Evolutionary conservation across 2,888 invertebrate genomes (phyloP).

Genomic region (Watsonalla binaria): DNA sequence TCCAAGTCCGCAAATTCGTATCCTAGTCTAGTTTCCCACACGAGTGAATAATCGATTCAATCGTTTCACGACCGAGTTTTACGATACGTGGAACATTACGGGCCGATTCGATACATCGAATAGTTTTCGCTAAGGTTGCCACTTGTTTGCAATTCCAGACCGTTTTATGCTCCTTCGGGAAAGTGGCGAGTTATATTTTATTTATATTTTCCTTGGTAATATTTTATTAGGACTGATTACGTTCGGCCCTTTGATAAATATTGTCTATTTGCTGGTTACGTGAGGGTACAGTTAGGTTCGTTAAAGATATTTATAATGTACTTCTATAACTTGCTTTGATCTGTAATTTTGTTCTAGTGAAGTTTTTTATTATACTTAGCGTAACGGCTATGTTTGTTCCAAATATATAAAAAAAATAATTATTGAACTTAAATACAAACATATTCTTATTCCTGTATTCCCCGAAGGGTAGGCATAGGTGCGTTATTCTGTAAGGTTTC

Average conservation of each 20-base stretch:
- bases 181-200: background rate
- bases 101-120: slow-evolving; percentile 1
- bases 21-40: slow-evolving; percentile 17
- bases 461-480: too few species aligned
- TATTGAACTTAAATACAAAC: too few species aligned
- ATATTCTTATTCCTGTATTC: too few species aligned
- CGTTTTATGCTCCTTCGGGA: background rate
- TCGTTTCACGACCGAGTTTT: slow-evolving; percentile 3
- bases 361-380: too few species aligned
- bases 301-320: too few species aligned
- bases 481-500: too few species aligned
- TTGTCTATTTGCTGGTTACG: background rate
- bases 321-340: too few species aligned
- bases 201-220: background rate
- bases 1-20: slow-evolving; percentile 21
- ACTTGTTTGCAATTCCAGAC: background rate
- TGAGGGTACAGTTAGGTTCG: too few species aligned
- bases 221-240: background rate
- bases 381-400: too few species aligned
- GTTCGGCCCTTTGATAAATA: background rate
- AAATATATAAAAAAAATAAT: too few species aligned
- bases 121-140: slow-evolving; percentile 1
- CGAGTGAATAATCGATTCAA: background rate
- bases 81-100: slow-evolving; percentile 3
- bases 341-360: too few species aligned